A percentile compares a stretch with the other conserved stretches of the same genome.
Conservation (phyloP, 2,888 invertebrate species). For the Polydrusus pterygomalis region DNA sequence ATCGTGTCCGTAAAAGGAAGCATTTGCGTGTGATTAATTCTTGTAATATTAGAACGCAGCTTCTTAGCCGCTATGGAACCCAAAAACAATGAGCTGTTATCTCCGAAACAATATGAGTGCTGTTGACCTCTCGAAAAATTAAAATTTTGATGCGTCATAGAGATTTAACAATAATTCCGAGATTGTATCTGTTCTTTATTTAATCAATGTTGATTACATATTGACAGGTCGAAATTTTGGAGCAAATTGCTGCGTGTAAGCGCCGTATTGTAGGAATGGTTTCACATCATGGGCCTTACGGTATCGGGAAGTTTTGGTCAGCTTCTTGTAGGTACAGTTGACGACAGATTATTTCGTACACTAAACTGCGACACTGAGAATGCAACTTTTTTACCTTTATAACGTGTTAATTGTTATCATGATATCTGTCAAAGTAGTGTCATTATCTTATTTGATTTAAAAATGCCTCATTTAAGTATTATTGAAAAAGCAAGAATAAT, state of each 20-base stretch:
- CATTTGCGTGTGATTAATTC: background rate
- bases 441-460: too few relatives aligned
- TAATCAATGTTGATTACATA: conserved; percentile 50
- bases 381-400: too few relatives aligned
- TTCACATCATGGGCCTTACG: background rate
- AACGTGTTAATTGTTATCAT: background rate
- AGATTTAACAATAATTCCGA: conserved; percentile 43
- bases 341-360: too few relatives aligned
- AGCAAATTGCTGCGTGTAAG: conserved; percentile 23
- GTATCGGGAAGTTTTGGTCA: background rate
- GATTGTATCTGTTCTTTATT: conserved; percentile 48
- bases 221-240: conserved; percentile 46
- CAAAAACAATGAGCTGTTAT: conserved; percentile 37
- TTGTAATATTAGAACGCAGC: conserved; percentile 3
- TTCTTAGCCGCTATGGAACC: conserved; percentile 10
- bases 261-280: conserved; percentile 1
- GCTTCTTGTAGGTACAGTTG: background rate
- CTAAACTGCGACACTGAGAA: too few relatives aligned
- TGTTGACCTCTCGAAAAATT: conserved; percentile 44
- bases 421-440: too few relatives aligned
- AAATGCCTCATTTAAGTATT: too few relatives aligned
- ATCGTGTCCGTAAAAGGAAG: too few relatives aligned
- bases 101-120: conserved; percentile 43
- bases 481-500: too few relatives aligned
- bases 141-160: conserved; percentile 48